These are phyloP conservation scores for Oncorhynchus masou DNA, from an alignment of 2,113 vertebrate species.

Conservation along the genomic window DNA sequence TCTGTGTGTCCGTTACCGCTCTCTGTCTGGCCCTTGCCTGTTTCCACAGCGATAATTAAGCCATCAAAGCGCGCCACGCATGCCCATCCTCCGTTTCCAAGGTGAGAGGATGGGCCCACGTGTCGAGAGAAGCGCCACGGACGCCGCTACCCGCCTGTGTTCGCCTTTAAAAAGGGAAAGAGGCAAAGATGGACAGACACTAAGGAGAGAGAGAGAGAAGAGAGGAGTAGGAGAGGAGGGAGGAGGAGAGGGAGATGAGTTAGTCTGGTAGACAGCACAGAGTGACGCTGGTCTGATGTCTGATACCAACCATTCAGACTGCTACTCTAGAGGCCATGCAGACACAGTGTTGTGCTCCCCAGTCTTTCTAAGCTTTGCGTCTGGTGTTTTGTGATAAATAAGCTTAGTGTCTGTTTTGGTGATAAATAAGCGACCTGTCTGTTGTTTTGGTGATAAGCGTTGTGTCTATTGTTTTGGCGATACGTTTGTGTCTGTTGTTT, in stretches of 20 bases:
- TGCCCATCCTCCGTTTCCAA: slow-evolving; percentile 71
- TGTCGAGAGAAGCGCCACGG: slow-evolving; percentile 66
- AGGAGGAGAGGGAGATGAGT: neutral
- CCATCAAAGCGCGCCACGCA: slow-evolving; percentile 71
- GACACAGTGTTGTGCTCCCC: neutral
- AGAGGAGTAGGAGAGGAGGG: neutral
- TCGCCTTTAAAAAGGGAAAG: slow-evolving; percentile 65
- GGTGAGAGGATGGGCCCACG: slow-evolving; percentile 68
- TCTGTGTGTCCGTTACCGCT: slow-evolving; percentile 3
- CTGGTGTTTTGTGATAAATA: too few species aligned
- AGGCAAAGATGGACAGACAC: slow-evolving; percentile 53
- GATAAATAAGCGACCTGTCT: neutral
- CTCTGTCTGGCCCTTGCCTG: slow-evolving; percentile 39
- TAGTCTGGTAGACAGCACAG: slow-evolving; percentile 49
- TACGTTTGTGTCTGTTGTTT: too few species aligned
- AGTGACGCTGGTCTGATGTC: slow-evolving; percentile 49
- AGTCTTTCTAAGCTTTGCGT: too few species aligned
- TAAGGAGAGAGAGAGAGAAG: neutral
- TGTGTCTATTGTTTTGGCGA: neutral
- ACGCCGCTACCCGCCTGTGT: slow-evolving; percentile 47
- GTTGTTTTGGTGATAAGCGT: neutral
- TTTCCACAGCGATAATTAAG: slow-evolving; percentile 77
- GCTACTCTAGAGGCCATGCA: slow-evolving; percentile 1
- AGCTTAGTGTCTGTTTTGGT: too few species aligned
- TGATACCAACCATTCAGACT: slow-evolving; percentile 33